Base-by-base conservation (phyloP, 2,113 vertebrate species). In the Phocoena phocoena region DNA sequence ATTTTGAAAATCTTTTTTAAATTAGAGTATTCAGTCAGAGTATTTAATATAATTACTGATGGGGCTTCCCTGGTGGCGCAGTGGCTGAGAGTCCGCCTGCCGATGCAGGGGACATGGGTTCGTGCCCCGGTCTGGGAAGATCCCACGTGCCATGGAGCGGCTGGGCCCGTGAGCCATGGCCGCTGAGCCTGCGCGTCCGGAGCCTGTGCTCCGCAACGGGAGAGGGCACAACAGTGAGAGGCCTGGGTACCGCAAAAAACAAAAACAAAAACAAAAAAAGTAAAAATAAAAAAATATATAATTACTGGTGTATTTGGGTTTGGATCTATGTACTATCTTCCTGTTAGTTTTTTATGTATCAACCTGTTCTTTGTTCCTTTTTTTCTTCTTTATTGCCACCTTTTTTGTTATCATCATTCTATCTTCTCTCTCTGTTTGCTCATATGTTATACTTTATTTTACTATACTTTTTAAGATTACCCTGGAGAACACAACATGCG, bases 1-100 rank as follows among this genome's bases (percentile, higher is more conserved):
- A 95, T 71, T 63, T 85, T 79, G 67, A 50, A 95, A 95, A 50
- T 79, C 18, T 82, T 55, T 33, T 95, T 82, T 53, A 15, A 62
- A 62, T 76, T 89, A 31, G 21, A 50, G 8, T 60, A 38, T 53
- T 87, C 88, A 53, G 41, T 73, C 23, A 36, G 36, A 41, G 63
- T 88, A 63, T 41, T 94, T 94, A 71, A 71, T 80, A 25, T 50
- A 81, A 80, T 50, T 70, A 68, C 62, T 80, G 17, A 36, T 23
- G 21, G 44, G 44, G 44, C 44, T 47, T 47, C 44, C 44, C 10
- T 47, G 44, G 44, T 47, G 44, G 44, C 2, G 9, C 44, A 47
- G 44, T 47, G 10, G 44, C 10, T 11, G 44, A 47, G 44, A 10
- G 10, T 11, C 44, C 44, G 44, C 44, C 44, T 44, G 44, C 44